Percentiles rank a stretch among this genome's conserved stretches.
Conservation (phyloP, 2,888 invertebrate species). For the Lasioglossum marginatum region DNA sequence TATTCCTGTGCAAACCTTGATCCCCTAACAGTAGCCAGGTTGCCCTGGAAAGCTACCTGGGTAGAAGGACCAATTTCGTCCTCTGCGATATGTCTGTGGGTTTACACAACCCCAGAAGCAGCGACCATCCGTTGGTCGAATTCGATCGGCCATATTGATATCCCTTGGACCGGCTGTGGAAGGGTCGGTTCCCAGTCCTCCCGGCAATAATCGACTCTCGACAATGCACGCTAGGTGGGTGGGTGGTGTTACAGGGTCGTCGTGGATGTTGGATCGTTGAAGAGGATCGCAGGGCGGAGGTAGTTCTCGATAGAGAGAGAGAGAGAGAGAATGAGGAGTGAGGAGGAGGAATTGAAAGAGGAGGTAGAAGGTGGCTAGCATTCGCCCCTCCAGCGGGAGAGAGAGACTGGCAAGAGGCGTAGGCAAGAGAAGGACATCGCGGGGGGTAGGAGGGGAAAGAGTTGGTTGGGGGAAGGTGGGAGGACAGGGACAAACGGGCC, state of each 20-base stretch:
- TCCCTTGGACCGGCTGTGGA: slow-evolving; percentile 28
- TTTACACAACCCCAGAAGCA: background rate
- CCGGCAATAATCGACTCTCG: slow-evolving; percentile 70
- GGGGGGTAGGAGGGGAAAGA: background rate
- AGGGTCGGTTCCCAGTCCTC: slow-evolving; percentile 48
- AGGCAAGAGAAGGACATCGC: background rate
- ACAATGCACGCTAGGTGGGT: slow-evolving; percentile 39
- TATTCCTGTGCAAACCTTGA: background rate
- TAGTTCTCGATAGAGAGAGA: background rate
- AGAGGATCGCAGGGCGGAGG: slow-evolving; percentile 6
- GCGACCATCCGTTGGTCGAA: slow-evolving; percentile 25
- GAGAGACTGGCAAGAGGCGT: slow-evolving; percentile 22
- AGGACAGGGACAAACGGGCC: slow-evolving; percentile 66
- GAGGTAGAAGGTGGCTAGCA: slow-evolving; percentile 45
- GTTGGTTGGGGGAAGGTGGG: slow-evolving; percentile 22
- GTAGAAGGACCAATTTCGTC: background rate
- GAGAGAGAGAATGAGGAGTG: background rate
- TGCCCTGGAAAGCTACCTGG: background rate
- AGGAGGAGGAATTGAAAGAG: slow-evolving; percentile 4
- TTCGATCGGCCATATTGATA: slow-evolving; percentile 61
- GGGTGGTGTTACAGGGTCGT: slow-evolving; percentile 59
- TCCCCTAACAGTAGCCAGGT: background rate
- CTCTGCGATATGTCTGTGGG: background rate
- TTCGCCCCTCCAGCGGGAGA: slow-evolving; percentile 38
- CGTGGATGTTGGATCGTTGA: slow-evolving; percentile 44